Base-by-base conservation (phyloP, 2,888 invertebrate species). In the Tanytarsus gracilentus region DNA sequence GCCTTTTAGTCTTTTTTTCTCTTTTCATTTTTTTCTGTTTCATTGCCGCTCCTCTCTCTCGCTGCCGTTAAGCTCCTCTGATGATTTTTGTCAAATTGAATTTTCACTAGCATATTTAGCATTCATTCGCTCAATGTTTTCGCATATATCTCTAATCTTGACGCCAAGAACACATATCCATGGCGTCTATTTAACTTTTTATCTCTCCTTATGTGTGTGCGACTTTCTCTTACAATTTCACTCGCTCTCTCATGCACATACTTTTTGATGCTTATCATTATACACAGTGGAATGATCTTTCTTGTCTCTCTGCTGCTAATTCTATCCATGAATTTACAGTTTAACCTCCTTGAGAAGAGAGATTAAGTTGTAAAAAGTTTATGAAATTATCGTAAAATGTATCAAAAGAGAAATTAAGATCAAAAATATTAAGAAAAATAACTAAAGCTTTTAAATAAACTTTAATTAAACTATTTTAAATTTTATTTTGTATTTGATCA, bases 81-180 rank as follows among this genome's bases (percentile, higher is more conserved):
- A 58, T 58, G 58, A 58, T 40, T 58, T 58, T 39, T 58, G 58
- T 58, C 27, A 58, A 58, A 58, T 58, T 58, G 58, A 58, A 58
- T 58, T 58, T 58, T 58, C 58, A 58, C 58, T 58, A 58, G n/a
- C n/a, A n/a, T n/a, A n/a, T 58, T 58, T 58, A 58, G 40, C 58
- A 58, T 58, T 58, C 58, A 56, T 56, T 40, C 48, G 48, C 58
- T 18, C 44, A 16, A 33, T 40, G 48, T 58, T 58, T 48, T 40
- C 44, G 44, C 44, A 58, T 58, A 48, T 48, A 58, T 58, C 55
- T 55, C 58, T 58, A 58, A 58, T 58, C 58, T 58, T 21, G 44
- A 48, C 48, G 44, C 44, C 58, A 29, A 44, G 23, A 51, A 18
- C 14, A 27, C 29, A 23, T 56, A 26, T 40, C 3, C 21, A 30